Base-by-base conservation (phyloP, 2,888 invertebrate genomes). In the Caenorhabditis virilis region DNA sequence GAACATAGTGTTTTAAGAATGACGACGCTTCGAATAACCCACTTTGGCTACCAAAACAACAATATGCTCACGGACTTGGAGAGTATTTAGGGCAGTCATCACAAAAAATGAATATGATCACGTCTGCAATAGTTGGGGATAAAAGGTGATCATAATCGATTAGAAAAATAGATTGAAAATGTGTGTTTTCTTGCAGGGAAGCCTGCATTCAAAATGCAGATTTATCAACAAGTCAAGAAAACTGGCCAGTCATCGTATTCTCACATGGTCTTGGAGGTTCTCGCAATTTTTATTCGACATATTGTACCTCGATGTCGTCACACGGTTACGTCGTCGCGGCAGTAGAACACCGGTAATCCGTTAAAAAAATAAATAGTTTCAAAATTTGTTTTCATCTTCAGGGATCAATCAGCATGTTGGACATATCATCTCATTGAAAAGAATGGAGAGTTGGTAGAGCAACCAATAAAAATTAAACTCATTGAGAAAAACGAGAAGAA, bases 201-300 rank as follows among this genome's bases (percentile, higher is more conserved):
- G n/a, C 6, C 18, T 64, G 64, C 47, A 58, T 64, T 36, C 58
- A 64, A 43, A 58, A 64, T 55, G 58, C 58, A n/a, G 45, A 41
- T 50, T 27, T 64, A 38, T 64, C 64, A 30, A 56, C 52, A 25
- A 52, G 48, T 33, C 38, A 27, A 33, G 55, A 55, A 41, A 65
- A 65, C 52, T 65, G 55, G 55, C 89, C 89, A 38, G 86, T 89
- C 20, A 79, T 89, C 27, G 83, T 89, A 25, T 87, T 89, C 75
- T 89, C 89, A 0, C 89, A 89, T 80, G 89, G 89, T 1, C 85
- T 89, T 26, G 88, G 88, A 1, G 88, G 88, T 1, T 86, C 86
- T 73, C 83, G 89, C 65, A 88, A 88, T 53, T 85, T 88, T n/a
- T 88, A 89, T 78, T 87, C 88, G 25, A 86, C 87, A 3, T 85